Base-by-base conservation (phyloP, 2,888 invertebrate species). In the Eueremaeus valkanovi region DNA sequence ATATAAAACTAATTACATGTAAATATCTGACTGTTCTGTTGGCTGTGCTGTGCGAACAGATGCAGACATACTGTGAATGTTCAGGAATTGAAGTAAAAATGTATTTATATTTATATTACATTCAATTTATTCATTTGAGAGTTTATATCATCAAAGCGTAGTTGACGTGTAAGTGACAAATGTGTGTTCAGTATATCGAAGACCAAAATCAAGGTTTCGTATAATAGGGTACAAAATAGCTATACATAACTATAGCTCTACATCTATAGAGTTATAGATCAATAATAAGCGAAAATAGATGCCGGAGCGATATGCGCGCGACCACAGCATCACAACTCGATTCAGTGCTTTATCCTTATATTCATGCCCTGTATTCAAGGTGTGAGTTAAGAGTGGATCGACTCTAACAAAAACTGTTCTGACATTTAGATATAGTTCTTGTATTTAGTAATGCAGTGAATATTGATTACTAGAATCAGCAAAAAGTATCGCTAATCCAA, bases 261-360 rank as follows among this genome's bases (percentile, higher is more conserved):
- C n/a, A n/a, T n/a, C n/a, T n/a, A n/a, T 51, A 21, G 21, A 61
- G 8, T 61, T 31, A 31, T 61, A 61, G 61, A 61, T 61, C 61
- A 61, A 61, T 61, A 61, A 61, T 29, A 18, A 29, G 61, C 29
- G 61, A 61, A 29, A 29, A 61, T 61, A 61, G 29, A 61, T 61
- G 5, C 29, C 1, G 29, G 8, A 29, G 29, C 29, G 29, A 61
- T 61, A 29, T 31, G 29, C 29, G 61, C 61, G 61, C 61, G 55
- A 3, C 16, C 29, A 61, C 27, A 1, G 16, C 31, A 61, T 5
- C 61, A 61, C 6, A 18, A 29, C 31, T 61, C 9, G 9, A 16
- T 29, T 18, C 51, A 51, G 24, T 24, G 51, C 21, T 11, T 18
- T 45, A 11, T 45, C 45, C 45, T 18, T 3, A 11, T 45, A 16